Conservation (phyloP, 2,797 vertebrate species). For the Muscicapa striata region DNA sequence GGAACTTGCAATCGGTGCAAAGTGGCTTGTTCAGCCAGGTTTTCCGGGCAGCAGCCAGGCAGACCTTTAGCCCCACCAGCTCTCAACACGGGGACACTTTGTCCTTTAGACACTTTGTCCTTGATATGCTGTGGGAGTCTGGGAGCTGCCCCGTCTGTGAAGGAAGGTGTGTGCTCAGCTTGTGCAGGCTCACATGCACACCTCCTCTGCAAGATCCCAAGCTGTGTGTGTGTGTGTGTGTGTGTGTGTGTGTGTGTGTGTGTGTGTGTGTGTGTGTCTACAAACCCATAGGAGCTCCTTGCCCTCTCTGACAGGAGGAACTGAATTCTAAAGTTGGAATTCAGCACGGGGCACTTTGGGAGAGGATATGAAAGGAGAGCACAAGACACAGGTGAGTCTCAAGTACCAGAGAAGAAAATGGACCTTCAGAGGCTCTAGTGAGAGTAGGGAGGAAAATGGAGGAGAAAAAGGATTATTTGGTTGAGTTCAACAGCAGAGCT, state of each 20-base stretch:
- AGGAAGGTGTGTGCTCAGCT: not conserved
- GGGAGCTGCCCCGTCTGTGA: rapidly evolving
- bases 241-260: no score
- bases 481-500: not conserved
- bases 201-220: not conserved
- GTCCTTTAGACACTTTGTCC: not conserved
- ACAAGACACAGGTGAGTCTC: not conserved
- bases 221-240: rapidly evolving
- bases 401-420: not conserved
- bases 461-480: not conserved
- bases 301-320: not conserved
- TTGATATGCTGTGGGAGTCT: rapidly evolving
- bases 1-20: rapidly evolving
- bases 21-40: not conserved
- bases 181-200: rapidly evolving
- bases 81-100: not conserved
- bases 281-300: not conserved
- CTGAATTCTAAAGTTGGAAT: not conserved
- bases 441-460: not conserved
- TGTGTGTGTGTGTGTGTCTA: rapidly evolving
- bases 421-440: not conserved
- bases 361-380: not conserved
- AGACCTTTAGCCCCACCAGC: not conserved
- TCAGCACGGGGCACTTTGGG: not conserved
- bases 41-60: not conserved